phyloP scores from a whole-genome alignment of 2,888 invertebrate genomes.

The Chydorus sphaericus region DNA sequence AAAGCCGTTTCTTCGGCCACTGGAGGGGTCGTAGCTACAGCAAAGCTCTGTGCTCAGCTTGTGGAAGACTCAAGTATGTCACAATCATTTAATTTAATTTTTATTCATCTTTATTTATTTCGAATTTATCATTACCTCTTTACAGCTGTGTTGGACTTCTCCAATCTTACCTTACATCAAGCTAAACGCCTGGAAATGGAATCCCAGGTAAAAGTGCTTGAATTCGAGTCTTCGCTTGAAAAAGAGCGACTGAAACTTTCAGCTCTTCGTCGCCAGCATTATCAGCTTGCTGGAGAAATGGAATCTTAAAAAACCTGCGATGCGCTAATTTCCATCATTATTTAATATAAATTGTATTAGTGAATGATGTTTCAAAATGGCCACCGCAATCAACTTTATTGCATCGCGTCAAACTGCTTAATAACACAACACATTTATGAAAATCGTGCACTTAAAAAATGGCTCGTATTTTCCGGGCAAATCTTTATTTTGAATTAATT shows the following conservation, averaged over 20 bases:
- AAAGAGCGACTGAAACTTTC: slow-evolving; percentile 72
- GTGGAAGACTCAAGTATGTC: slow-evolving; percentile 60
- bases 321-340: no score
- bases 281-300: slow-evolving; percentile 56
- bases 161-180: slow-evolving; percentile 77
- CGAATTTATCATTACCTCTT: slow-evolving; percentile 12
- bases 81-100: slow-evolving; percentile 4
- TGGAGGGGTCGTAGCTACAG: slow-evolving; percentile 82
- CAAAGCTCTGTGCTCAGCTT: slow-evolving; percentile 72
- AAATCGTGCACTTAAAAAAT: no score
- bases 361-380: no score
- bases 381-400: no score
- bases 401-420: no score
- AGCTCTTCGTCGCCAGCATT: slow-evolving; percentile 79
- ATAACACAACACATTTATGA: no score
- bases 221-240: slow-evolving; percentile 78
- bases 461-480: no score
- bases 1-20: slow-evolving; percentile 79
- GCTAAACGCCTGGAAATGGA: slow-evolving; percentile 96
- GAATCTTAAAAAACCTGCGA: slow-evolving; percentile 8
- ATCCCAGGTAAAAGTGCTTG: slow-evolving; percentile 82
- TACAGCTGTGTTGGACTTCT: slow-evolving; percentile 76
- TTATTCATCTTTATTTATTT: not conserved
- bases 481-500: no score
- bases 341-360: no score